A percentile compares a stretch with the other conserved stretches of the same genome.
These are phyloP conservation scores for Listronotus bonariensis DNA, from an alignment of 1,140 invertebrate genomes.

Conservation along the genomic window DNA sequence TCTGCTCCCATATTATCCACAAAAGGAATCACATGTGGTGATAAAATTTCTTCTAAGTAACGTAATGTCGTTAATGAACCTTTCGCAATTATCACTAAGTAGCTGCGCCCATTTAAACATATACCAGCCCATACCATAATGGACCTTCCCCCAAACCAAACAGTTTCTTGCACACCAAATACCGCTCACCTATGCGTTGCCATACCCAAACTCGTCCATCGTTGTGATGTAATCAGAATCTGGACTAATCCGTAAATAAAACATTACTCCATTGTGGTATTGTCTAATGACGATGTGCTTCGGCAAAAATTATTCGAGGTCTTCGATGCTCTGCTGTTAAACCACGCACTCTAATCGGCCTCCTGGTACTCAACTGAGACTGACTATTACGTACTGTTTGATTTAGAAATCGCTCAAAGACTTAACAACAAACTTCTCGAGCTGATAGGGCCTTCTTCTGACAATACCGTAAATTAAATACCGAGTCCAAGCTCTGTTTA, in stretches of 20 bases:
- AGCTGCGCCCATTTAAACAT: slow-evolving; percentile 3
- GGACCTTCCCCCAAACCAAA: neutral
- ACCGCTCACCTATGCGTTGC: neutral
- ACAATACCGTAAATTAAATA: neutral
- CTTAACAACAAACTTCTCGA: no score
- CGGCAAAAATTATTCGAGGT: neutral
- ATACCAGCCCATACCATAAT: slow-evolving; percentile 15
- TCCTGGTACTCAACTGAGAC: neutral
- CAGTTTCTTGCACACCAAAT: slow-evolving; percentile 6
- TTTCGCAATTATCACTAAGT: slow-evolving; percentile 10
- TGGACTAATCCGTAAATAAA: slow-evolving; percentile 5
- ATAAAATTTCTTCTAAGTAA: slow-evolving; percentile 6
- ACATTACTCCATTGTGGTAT: neutral
- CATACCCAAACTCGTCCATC: neutral
- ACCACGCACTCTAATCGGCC: neutral
- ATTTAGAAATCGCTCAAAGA: no score
- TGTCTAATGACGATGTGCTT: slow-evolving; percentile 4
- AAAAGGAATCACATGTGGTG: slow-evolving; percentile 10
- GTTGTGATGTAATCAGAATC: neutral
- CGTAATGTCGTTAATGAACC: slow-evolving; percentile 3
- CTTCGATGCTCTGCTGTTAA: neutral
- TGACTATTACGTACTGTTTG: no score
- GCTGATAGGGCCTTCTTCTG: no score
- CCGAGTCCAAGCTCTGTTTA: neutral
- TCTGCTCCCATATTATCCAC: neutral